Base-by-base conservation (phyloP, 2,888 invertebrate species). In the Nomada flava region DNA sequence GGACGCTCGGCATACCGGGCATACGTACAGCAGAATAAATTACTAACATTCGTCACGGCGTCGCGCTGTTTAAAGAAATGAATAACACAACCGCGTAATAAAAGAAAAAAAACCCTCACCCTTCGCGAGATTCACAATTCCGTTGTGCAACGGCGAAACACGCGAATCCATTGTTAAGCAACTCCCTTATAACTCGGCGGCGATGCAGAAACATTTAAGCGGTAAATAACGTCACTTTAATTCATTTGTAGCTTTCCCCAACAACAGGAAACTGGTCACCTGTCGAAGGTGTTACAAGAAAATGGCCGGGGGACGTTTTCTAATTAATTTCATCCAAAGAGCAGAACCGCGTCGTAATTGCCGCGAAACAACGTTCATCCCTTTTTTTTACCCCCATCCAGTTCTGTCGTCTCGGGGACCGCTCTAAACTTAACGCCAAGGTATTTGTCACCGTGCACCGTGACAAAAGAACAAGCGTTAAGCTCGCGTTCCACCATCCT, bases 241-340 rank as follows among this genome's bases (percentile, higher is more conserved):
- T 20, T 13, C 57, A 20, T 57, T 26, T 2, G 63, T 55, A 53
- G 59, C 50, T 59, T 13, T 26, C 53, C 2, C 9, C 9, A 65
- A 53, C 9, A 65, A 53, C 29, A 26, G 62, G 67, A 79, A 84
- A 76, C 64, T 77, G 60, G 55, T 55, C 47, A 73, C 59, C 67
- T 72, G 80, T 78, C 85, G 86, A 86, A 76, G 65, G 36, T 20
- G 57, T 50, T 20, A 23, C 55, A 44, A 44, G 59, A 71, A 55
- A 65, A 71, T 29, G 53, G 62, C 29, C 65, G 71, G 7, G 15
- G 72, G n/a, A 20, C 76, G 79, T 65, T 86, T 86, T 83, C 87
- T 83, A 91, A 91, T 91, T 91, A 90, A 91, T 91, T 91, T 89
- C 83, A 79, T 87, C 88, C 86, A 85, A 85, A 86, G 80, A 85